phyloP scores from a whole-genome alignment of 2,113 vertebrate genomes.

The Macrotus californicus region DNA sequence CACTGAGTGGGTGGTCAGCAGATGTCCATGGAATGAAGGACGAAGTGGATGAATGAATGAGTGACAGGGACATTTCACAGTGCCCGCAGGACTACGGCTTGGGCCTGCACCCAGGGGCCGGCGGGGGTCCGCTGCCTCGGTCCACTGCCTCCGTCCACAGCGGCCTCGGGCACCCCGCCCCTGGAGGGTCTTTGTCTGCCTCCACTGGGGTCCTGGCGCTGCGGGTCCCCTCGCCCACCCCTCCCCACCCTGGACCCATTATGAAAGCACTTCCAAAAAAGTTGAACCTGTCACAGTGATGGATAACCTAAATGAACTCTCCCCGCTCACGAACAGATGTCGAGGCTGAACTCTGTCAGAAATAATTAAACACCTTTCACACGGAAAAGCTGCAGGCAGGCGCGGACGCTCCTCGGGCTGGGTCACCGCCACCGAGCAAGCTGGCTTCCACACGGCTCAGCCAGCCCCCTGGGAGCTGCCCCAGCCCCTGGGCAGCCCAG shows the following conservation, averaged over 20 bases:
- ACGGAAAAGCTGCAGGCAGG: constrained; percentile 49
- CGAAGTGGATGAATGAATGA: neutral
- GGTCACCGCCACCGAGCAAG: neutral
- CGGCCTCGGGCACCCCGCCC: neutral
- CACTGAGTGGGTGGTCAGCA: neutral
- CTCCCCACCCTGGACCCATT: neutral
- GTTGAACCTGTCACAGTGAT: constrained; percentile 68
- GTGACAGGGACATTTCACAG: neutral
- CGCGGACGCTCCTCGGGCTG: neutral
- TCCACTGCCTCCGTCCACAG: too few relatives aligned
- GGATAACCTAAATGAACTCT: constrained; percentile 70
- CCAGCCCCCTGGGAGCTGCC: neutral
- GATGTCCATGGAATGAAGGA: neutral
- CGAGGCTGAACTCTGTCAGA: constrained; percentile 87
- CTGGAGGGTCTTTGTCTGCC: constrained; percentile 43
- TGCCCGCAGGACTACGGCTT: fast-evolving
- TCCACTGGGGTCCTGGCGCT: neutral
- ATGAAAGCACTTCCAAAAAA: constrained; percentile 62
- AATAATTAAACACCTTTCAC: constrained; percentile 85
- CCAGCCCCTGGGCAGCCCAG: fast-evolving
- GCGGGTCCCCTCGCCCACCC: neutral
- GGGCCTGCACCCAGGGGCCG: neutral
- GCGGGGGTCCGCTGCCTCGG: neutral
- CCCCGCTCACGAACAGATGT: constrained; percentile 85
- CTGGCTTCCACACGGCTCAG: neutral